phyloP scores from a whole-genome alignment of 2,113 vertebrate genomes.

The Nymphicus hollandicus region DNA sequence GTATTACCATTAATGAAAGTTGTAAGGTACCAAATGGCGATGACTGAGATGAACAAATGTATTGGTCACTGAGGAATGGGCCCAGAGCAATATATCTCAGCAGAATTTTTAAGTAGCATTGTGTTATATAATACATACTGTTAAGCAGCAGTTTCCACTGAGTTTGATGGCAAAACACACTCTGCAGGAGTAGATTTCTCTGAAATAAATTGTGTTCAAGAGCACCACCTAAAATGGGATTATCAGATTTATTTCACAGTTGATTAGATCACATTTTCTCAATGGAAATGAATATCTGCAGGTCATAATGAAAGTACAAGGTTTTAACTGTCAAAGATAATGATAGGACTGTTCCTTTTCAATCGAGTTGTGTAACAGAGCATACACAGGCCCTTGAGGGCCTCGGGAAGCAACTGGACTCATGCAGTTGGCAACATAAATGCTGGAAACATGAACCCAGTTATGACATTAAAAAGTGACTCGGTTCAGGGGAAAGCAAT shows the following conservation, averaged over 20 bases:
- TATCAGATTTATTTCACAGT: conserved; percentile 29
- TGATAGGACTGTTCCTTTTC: background rate
- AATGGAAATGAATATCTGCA: background rate
- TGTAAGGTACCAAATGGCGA: conserved; percentile 59
- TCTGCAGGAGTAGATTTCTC: background rate
- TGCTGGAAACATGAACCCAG: background rate
- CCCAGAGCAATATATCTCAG: conserved; percentile 59
- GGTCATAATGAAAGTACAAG: background rate
- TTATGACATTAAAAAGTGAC: background rate
- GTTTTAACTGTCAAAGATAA: background rate
- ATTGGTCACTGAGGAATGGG: conserved; percentile 51
- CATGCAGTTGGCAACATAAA: background rate
- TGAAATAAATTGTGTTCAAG: conserved; percentile 34
- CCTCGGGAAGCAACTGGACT: background rate
- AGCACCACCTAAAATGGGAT: conserved; percentile 32
- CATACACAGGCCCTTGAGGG: background rate
- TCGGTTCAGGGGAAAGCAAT: background rate
- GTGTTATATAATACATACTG: conserved; percentile 46
- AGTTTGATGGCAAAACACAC: conserved; percentile 44
- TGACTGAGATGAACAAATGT: conserved; percentile 59
- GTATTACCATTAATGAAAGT: conserved; percentile 58
- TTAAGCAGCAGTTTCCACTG: conserved; percentile 36
- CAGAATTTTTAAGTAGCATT: conserved; percentile 53
- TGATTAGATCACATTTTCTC: background rate
- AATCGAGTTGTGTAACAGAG: background rate